These are phyloP conservation scores for Listronotus oregonensis DNA, from an alignment of 1,140 invertebrate genomes.

Conservation along the genomic window DNA sequence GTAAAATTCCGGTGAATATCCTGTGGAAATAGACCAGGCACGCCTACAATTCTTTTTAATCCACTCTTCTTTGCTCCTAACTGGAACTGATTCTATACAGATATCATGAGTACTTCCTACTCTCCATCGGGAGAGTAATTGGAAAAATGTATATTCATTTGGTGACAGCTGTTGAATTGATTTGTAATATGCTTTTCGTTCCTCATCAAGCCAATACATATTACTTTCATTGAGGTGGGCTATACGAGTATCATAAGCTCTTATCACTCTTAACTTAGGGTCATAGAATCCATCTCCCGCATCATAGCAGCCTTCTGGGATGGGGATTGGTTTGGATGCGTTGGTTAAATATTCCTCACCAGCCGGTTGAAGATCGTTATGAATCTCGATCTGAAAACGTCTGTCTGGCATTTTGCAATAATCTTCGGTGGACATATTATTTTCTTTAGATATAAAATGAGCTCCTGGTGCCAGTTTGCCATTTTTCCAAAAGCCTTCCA, in stretches of 20 bases:
- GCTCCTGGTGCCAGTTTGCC: slow-evolving; percentile 50
- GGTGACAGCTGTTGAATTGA: neutral
- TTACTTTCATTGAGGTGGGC: no score
- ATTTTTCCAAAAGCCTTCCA: slow-evolving; percentile 58
- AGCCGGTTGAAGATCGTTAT: slow-evolving; percentile 52
- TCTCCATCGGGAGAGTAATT: neutral
- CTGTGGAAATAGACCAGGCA: slow-evolving; percentile 54
- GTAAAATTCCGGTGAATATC: slow-evolving; percentile 59
- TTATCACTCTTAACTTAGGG: slow-evolving; percentile 36
- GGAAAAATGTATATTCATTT: neutral
- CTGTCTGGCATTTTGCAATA: slow-evolving; percentile 61
- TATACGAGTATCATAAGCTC: neutral
- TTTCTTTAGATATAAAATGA: neutral
- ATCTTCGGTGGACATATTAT: slow-evolving; percentile 37
- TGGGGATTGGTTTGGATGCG: slow-evolving; percentile 36
- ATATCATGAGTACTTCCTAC: no score
- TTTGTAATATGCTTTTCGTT: neutral
- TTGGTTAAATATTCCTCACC: slow-evolving; percentile 50
- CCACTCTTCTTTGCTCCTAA: slow-evolving; percentile 57
- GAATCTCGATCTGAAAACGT: slow-evolving; percentile 47
- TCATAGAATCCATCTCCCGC: slow-evolving; percentile 55
- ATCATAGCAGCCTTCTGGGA: slow-evolving; percentile 56
- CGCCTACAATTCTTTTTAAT: slow-evolving; percentile 62
- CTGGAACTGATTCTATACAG: slow-evolving; percentile 8
- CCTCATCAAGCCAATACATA: neutral